phyloP scores from a whole-genome alignment of 2,888 invertebrate species.

The Pediacus dermestoides region DNA sequence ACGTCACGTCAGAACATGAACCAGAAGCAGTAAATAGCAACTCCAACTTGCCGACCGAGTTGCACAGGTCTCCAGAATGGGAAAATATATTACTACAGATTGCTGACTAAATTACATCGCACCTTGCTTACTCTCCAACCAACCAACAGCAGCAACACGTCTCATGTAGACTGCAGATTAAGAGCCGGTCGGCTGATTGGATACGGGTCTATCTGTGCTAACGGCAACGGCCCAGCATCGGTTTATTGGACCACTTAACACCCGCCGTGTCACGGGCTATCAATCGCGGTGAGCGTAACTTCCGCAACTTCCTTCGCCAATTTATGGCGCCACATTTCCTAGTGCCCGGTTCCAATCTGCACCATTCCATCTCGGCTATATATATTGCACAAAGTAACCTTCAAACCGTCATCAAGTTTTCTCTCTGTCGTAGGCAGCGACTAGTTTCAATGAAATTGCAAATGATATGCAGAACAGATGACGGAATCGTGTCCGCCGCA shows the following conservation, averaged over 20 bases:
- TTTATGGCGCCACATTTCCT: constrained; percentile 19
- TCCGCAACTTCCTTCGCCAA: constrained; percentile 24
- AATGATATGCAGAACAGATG: constrained; percentile 2
- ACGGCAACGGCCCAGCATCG: constrained; percentile 17
- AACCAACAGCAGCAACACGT: constrained; percentile 17
- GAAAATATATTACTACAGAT: constrained; percentile 43
- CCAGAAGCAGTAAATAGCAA: constrained; percentile 44
- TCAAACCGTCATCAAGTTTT: no score
- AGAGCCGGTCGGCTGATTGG: constrained; percentile 22
- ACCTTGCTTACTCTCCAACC: constrained; percentile 8
- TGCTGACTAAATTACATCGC: constrained; percentile 44
- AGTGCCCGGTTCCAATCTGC: constrained; percentile 9
- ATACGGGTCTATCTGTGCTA: constrained; percentile 25
- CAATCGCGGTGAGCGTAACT: constrained; percentile 30
- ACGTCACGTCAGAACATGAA: constrained; percentile 46
- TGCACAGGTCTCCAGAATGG: constrained; percentile 29
- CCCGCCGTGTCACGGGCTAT: constrained; percentile 30
- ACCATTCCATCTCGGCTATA: constrained; percentile 5
- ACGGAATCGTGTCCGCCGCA: background rate
- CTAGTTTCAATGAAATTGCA: constrained; percentile 1
- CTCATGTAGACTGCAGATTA: constrained; percentile 22
- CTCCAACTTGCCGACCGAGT: constrained; percentile 31
- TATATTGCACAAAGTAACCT: no score
- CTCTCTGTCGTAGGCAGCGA: no score
- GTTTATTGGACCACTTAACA: constrained; percentile 32